A percentile compares a stretch with the other conserved stretches of the same genome.
These are phyloP conservation scores for Syrmaticus mikado DNA, from an alignment of 2,113 vertebrate genomes.

Conservation along the genomic window DNA sequence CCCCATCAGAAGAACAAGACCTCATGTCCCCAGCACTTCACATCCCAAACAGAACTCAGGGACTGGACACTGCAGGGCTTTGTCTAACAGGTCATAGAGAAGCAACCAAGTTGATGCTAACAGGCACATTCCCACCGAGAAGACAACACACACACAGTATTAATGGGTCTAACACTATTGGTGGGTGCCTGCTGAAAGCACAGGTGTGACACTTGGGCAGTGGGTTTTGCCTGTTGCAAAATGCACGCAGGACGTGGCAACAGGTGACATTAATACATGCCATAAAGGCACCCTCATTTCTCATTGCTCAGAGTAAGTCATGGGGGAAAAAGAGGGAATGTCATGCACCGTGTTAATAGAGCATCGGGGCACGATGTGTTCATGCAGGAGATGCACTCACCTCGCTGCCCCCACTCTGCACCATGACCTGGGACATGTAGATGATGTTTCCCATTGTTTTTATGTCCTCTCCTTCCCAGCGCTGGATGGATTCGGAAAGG, in stretches of 20 bases:
- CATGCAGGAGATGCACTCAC: constrained; percentile 73
- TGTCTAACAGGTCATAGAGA: background rate
- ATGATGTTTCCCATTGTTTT: constrained; percentile 90
- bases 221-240: no score
- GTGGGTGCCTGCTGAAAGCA: background rate
- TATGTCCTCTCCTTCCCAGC: constrained; percentile 96
- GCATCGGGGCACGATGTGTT: background rate
- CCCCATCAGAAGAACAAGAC: background rate
- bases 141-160: background rate
- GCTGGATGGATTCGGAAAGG: constrained; percentile 91
- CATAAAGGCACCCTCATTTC: background rate
- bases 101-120: background rate
- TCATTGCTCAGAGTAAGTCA: constrained; percentile 42
- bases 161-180: background rate
- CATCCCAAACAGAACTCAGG: background rate
- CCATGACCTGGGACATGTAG: constrained; percentile 93
- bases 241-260: background rate
- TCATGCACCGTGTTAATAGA: background rate
- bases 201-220: fast-evolving
- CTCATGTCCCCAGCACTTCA: background rate
- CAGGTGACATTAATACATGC: background rate
- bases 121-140: background rate
- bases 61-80: background rate
- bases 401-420: constrained; percentile 87
- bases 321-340: background rate